Conservation (phyloP, 2,888 invertebrate species). For the Mycalesis mineus region DNA sequence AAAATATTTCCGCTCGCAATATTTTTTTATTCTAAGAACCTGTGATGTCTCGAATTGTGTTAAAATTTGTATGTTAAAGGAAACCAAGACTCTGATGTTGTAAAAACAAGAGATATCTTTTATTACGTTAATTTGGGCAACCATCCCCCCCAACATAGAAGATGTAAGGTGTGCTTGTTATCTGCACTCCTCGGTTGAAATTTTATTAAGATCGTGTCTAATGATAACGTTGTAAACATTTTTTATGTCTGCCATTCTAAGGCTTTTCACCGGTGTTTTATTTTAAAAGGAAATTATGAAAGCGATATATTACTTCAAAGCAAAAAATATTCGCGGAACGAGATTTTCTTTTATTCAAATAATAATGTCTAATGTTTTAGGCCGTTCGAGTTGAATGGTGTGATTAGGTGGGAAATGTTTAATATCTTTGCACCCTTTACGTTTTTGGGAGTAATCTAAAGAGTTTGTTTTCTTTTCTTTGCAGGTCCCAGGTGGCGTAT, state of each 20-base stretch:
- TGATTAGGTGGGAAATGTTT: background rate
- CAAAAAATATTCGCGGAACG: background rate
- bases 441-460: background rate
- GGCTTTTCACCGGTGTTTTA: background rate
- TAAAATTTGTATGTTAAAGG: too few relatives aligned
- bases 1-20: too few relatives aligned
- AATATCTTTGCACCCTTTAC: background rate
- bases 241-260: background rate
- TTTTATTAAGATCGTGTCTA: conserved; percentile 10
- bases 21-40: too few relatives aligned
- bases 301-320: conserved; percentile 1
- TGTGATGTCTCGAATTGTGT: too few relatives aligned
- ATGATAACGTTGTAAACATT: conserved; percentile 9
- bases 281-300: conserved; percentile 10
- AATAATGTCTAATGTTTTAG: conserved; percentile 1
- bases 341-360: conserved; percentile 8
- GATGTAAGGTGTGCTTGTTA: conserved; percentile 10
- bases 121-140: conserved; percentile 1
- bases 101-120: background rate
- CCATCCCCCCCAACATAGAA: background rate
- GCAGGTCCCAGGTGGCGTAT: conserved; percentile 61
- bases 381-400: background rate
- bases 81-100: background rate
- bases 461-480: conserved; percentile 42
- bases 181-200: conserved; percentile 10